Evolutionary conservation across 2,113 vertebrate species (phyloP), one percentile per base, ranked within the genome.

Genomic region (Ochotona curzoniae): DNA sequence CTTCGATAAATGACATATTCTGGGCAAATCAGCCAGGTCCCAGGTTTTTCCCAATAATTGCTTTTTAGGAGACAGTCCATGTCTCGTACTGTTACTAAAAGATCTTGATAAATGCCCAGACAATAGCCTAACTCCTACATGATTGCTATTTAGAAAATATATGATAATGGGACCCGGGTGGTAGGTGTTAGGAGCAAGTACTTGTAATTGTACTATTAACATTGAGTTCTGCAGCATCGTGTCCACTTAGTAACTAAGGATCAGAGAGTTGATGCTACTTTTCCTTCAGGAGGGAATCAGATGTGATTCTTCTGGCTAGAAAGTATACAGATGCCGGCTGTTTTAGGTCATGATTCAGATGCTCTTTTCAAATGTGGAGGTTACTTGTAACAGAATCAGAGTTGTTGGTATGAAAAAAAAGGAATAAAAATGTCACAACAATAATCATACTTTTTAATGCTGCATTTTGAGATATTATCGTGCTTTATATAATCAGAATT

Each of bases 221-320:
- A 54, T 11, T 91, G 83, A 66, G 28, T 47, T 90, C 49, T 92
- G 78, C 44, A 3, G 23, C 23, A 32, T 89, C 21, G 44, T 93
- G 32, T 70, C 82, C 87, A 30, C 67, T 85, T 87, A 47, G 82
- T 49, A 92, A 89, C 47, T 17, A 64, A 60, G 21, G 47, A 38
- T 90, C 47, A 82, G 73, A 81, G 73, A 35, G 89, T 83, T 67
- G 23, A 47, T 87, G 21, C 38, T n/a, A 51, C 81, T 88, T 89
- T 91, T 35, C 67, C n/a, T 78, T 89, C 30, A 87, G 87, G 85
- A 71, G 79, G 49, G 94, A 94, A 93, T 90, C 35, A 92, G 28
- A 18, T 82, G 44, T 82, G 49, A 75, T 84, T 94, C 28, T 70
- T 38, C 44, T 80, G 26, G 70, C 84, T 87, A 26, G 49, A 44